Evolutionary conservation across 2,888 invertebrate genomes (phyloP), one percentile per base, ranked within the genome.

Genomic region (Drosophila affinis): DNA sequence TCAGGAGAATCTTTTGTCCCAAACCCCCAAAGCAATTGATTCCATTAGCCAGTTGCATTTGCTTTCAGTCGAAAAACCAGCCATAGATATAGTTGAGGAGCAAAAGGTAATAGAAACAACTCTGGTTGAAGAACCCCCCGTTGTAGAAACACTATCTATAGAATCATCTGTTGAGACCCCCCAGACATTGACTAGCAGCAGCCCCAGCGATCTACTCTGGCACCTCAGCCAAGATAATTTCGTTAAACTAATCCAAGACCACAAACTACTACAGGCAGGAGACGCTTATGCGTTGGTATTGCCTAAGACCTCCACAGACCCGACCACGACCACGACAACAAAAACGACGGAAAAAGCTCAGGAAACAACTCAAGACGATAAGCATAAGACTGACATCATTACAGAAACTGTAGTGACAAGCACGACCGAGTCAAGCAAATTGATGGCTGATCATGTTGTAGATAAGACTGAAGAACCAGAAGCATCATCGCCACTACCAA

Each of bases 41-140:
- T 95, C 95, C 45, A 96, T 96, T 92, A 93, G 94, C 78, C 92
- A 93, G 76, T 94, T 94, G 89, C 72, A 74, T 69, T 71, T 77
- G 29, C 27, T 76, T 27, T 59, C 27, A 29, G 24, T 14, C 9
- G 46, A 72, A 53, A 53, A 67, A 34, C 14, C 52, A 10, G 21
- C 44, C 6, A 55, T 58, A 53, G 46, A 57, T 51, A 21, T 4
- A 53, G 18, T 44, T 12, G 32, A 62, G 24, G 62, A 74, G 60
- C 32, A 17, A 18, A 39, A 54, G 24, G 47, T 46, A 27, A 24
- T 48, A 39, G 54, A 75, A 58, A 21, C 39, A 34, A 9, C 54
- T 45, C n/a, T 49, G 12, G 12, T 29, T 12, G 45, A n/a, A 27
- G 51, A 71, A 67, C 18, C 53, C 27, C 46, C 32, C 17, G 14